Base-by-base conservation (phyloP, 1,140 invertebrate genomes). In the Conus betulinus region DNA sequence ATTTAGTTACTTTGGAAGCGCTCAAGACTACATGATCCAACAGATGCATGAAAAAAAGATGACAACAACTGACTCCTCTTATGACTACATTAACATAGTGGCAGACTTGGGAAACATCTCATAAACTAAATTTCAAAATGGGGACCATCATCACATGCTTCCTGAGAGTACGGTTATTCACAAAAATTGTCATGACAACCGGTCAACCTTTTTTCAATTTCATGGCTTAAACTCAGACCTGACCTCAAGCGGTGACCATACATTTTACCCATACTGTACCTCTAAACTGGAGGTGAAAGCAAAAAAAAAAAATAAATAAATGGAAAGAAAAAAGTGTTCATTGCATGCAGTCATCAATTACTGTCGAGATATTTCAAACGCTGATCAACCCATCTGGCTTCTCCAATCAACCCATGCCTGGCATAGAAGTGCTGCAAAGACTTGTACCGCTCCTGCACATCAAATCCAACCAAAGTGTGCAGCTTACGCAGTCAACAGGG, bases 401-500 rank as follows among this genome's bases (percentile, higher is more conserved):
- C 94, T 27, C 90, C 85, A 15, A 67, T 86, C 84, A 93, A 90
- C 23, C 90, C 88, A 87, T 93, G 91, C 60, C 89, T 90, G 67
- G 88, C 84, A 84, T 94, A 94, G 91, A 93, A 94, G 81, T 91
- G 79, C 52, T 88, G 83, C 39, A 94, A 78, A 3, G 85, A 84
- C 74, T 92, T 60, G 87, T 94, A 94, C 67, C 94, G 85, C 67
- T 90, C 76, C 17, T 79, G 20, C 1, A 93, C 60, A 89, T 93
- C 84, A 88, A 94, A 94, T 5, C 93, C 92, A 74, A 91, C 89
- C n/a, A 94, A 86, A 8, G 90, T 88, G 51, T 93, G 92, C 51
- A 94, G 89, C 88, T 94, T 94, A 84, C 91, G 93, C 53, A 94
- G 90, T 94, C 94, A 15, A 94, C 93, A 17, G 94, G 94, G 91